Evolutionary conservation across 2,113 vertebrate genomes (phyloP), one percentile per base, ranked within the genome.

Genomic region (Pandion haliaetus): DNA sequence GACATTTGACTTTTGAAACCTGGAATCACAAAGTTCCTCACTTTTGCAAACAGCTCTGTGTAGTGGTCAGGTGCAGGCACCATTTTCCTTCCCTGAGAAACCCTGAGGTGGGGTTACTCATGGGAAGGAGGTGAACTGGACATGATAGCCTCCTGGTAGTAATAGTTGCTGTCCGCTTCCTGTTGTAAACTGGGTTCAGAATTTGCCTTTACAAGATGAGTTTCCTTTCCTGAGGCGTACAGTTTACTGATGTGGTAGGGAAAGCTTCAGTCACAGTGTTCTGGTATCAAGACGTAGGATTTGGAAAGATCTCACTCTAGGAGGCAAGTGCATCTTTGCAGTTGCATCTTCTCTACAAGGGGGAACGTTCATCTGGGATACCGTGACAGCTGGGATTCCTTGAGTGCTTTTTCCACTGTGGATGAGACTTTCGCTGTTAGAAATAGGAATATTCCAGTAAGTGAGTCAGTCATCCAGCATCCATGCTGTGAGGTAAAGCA

Each of bases 401-500:
- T 95, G 87, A 95, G 47, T 96, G 81, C 87, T 89, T 95, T 96
- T 96, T 92, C 38, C 12, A 44, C 40, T 34, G 26, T 52, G 80
- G 82, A 34, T 69, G 62, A 95, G 86, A 77, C 34, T 63, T 50
- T 88, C 90, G 70, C 28, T 96, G 61, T 91, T 96, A 72, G 69
- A 86, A 95, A 44, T 47, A 89, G 78, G 81, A 96, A 82, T 96
- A 90, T 95, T 92, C 70, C 52, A 66, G 11, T 83, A 44, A 77
- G 45, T 95, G 94, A 96, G 59, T 96, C 95, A 96, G 59, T 96
- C 95, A 97, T 78, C 83, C 55, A 84, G 89, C 83, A 94, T 81
- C 83, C 88, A 49, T 93, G 90, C 95, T 96, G 93, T 76, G 95
- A 95, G 40, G 57, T 91, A 63, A 79, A 90, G 52, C 54, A 65